Evolutionary conservation across 2,113 vertebrate genomes (phyloP).

Genomic region (Cynocephalus volans): DNA sequence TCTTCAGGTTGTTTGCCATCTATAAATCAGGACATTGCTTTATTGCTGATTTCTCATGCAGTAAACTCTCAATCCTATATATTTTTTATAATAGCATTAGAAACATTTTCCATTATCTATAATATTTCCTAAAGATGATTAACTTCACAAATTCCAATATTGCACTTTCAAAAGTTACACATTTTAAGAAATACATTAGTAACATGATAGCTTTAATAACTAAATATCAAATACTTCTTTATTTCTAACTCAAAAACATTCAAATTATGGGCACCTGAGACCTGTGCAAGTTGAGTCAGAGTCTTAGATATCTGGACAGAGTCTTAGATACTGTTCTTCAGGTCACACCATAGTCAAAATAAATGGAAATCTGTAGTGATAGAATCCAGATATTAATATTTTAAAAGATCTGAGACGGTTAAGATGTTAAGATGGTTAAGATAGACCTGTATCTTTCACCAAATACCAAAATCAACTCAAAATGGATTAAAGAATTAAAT

Average conservation of each 20-base stretch:
- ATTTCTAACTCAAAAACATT: background rate
- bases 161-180: background rate
- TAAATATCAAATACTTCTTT: background rate
- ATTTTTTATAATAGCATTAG: background rate
- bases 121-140: background rate
- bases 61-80: background rate
- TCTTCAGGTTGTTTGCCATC: background rate
- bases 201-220: background rate
- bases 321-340: background rate
- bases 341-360: background rate
- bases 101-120: background rate
- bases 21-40: conserved; percentile 36
- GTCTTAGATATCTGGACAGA: background rate
- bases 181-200: background rate
- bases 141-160: background rate
- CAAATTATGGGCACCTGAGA: background rate
- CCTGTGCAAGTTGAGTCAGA: too few species aligned
- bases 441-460: too few species aligned
- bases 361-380: background rate
- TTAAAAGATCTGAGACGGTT: background rate
- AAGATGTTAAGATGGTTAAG: too few species aligned
- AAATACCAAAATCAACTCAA: too few species aligned
- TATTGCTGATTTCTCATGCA: background rate
- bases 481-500: too few species aligned
- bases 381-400: background rate